Conservation (phyloP, 2,888 invertebrate genomes). For the Drosophila anceps region DNA sequence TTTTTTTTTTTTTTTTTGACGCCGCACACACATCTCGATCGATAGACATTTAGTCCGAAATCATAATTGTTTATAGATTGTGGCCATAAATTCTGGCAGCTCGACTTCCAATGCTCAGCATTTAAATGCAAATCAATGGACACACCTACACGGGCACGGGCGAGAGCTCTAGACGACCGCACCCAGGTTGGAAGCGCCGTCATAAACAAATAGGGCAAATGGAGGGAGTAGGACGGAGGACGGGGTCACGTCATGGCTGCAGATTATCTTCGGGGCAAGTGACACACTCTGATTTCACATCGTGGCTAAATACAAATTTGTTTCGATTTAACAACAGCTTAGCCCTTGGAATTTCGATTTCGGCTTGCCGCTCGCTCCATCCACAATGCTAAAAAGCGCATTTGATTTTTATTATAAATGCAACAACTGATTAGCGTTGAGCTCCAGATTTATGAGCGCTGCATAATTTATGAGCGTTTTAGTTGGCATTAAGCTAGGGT, state of each 20-base stretch:
- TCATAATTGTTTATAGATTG: constrained; percentile 80
- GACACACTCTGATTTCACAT: constrained; percentile 62
- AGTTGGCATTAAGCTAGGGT: too few species aligned
- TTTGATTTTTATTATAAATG: constrained; percentile 50
- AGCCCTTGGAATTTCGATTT: constrained; percentile 41
- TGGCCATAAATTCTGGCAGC: constrained; percentile 65
- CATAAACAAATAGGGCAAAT: constrained; percentile 54
- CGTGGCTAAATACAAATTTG: constrained; percentile 60
- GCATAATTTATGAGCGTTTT: constrained; percentile 66
- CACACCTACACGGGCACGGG: constrained; percentile 55
- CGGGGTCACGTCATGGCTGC: constrained; percentile 57
- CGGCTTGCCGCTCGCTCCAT: constrained; percentile 5
- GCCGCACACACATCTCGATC: constrained; percentile 28
- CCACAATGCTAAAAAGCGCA: constrained; percentile 52
- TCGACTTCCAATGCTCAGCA: constrained; percentile 27
- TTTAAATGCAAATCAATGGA: constrained; percentile 73
- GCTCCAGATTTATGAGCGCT: constrained; percentile 64
- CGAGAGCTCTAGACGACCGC: constrained; percentile 41
- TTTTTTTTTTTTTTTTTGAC: too few species aligned
- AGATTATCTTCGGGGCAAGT: constrained; percentile 66
- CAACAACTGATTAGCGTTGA: constrained; percentile 70
- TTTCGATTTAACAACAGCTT: constrained; percentile 61
- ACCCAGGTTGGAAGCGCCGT: constrained; percentile 66
- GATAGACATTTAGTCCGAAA: constrained; percentile 46
- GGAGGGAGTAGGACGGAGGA: neutral